Evolutionary conservation across 2,113 vertebrate genomes (phyloP).

Genomic region (Paedocypris sp.): DNA sequence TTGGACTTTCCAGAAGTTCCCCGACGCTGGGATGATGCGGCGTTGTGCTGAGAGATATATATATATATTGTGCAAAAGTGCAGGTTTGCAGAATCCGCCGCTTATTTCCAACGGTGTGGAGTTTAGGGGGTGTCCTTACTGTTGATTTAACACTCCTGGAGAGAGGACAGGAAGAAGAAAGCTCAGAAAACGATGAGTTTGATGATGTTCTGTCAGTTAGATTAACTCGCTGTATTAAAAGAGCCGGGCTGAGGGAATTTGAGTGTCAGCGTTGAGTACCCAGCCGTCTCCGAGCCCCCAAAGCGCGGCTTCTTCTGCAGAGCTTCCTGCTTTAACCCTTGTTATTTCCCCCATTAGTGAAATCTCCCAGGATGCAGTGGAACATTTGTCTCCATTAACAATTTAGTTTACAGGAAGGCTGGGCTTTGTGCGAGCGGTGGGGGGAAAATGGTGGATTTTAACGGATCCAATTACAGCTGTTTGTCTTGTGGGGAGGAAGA

Average conservation of each 20-base stretch:
- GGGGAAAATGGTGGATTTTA: constrained; percentile 38
- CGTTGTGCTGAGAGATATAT: constrained; percentile 36
- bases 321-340: constrained; percentile 31
- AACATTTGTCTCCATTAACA: constrained; percentile 68
- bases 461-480: constrained; percentile 52
- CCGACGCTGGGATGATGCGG: constrained; percentile 22
- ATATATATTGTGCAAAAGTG: constrained; percentile 18
- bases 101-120: constrained; percentile 6
- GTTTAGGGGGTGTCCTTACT: constrained; percentile 5
- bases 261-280: neutral
- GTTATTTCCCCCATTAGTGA: constrained; percentile 50
- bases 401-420: constrained; percentile 54
- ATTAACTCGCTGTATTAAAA: constrained; percentile 24
- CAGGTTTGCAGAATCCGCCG: constrained; percentile 27
- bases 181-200: constrained; percentile 2
- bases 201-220: constrained; percentile 15
- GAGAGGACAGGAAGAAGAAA: neutral
- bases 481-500: constrained; percentile 14
- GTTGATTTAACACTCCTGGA: constrained; percentile 29
- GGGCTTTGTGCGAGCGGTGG: constrained; percentile 44
- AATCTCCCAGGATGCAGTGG: constrained; percentile 55
- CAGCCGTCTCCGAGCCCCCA: constrained; percentile 21
- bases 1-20: constrained; percentile 23
- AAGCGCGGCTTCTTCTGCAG: constrained; percentile 10
- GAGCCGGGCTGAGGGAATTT: neutral